Evolutionary conservation across 1,140 invertebrate genomes (phyloP).

Genomic region (Penaeus chinensis): DNA sequence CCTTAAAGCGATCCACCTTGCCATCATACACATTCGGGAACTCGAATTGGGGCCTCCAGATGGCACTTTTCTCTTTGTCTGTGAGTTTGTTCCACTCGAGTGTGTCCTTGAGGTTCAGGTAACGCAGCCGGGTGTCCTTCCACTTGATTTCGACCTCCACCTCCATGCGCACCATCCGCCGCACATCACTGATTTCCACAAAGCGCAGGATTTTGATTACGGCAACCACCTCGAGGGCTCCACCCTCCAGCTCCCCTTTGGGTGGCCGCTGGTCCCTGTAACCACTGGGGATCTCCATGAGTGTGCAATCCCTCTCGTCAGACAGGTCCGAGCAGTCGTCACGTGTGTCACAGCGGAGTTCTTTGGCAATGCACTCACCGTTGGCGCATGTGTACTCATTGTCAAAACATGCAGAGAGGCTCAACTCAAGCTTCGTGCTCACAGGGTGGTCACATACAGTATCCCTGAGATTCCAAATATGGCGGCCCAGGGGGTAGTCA

Average conservation of each 20-base stretch:
- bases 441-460: not conserved
- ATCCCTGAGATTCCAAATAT: constrained; percentile 4
- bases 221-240: constrained; percentile 29
- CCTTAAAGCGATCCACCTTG: constrained; percentile 26
- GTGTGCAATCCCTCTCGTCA: constrained; percentile 51
- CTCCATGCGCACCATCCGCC: constrained; percentile 41
- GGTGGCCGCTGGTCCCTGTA: constrained; percentile 39
- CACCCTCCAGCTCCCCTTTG: not conserved
- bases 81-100: constrained; percentile 40
- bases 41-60: constrained; percentile 42
- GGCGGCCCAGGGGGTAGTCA: constrained; percentile 34
- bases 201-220: constrained; percentile 30
- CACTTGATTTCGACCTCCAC: constrained; percentile 37
- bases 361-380: constrained; percentile 51
- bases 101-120: constrained; percentile 43
- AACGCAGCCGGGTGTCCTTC: constrained; percentile 48
- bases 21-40: constrained; percentile 55
- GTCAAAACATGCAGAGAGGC: constrained; percentile 43
- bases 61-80: not conserved
- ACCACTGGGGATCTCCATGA: constrained; percentile 31
- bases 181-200: constrained; percentile 37
- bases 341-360: constrained; percentile 49
- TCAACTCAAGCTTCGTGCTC: constrained; percentile 5
- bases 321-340: constrained; percentile 57
- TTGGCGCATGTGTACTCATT: constrained; percentile 58